Evolutionary conservation across 2,888 invertebrate genomes (phyloP), one percentile per base, ranked within the genome.

Genomic region (Mythimna lalbum): DNA sequence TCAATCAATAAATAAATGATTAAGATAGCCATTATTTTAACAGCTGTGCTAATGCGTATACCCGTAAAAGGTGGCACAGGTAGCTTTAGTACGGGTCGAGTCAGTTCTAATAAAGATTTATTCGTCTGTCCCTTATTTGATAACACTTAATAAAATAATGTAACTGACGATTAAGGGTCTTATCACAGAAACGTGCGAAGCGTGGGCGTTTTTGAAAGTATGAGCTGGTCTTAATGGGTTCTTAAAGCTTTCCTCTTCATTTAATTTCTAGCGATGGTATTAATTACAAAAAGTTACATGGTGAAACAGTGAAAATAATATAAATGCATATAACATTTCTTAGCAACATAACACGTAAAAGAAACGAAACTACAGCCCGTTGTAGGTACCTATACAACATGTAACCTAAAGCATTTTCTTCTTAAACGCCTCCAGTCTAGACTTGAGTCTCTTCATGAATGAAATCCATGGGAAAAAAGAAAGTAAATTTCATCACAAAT

Each of bases 31-130:
- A 71, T 79, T 70, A 81, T 71, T 81, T 78, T 76, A 81, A 78
- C 73, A 81, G 66, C 68, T 81, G 72, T 69, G 69, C 69, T 69
- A 73, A 78, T 67, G 70, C 39, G 31, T 60, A 65, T 67, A 61
- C 2, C 82, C 76, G 57, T 83, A 76, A 71, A 83, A 71, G 81
- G 83, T 59, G 68, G 69, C 67, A 52, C 75, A 73, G 79, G 84
- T 85, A 82, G 76, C 75, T 70, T 75, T 78, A 78, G 63, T 69
- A 69, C 36, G 62, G 39, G 68, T 80, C 82, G 80, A 76, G 69
- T 85, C 73, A 77, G 60, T 67, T 79, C 69, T 81, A 83, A 84
- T 83, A 85, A 86, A 84, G 85, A 86, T 86, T 83, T 84, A 86
- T 82, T 65, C 67, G 56, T 56, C 61, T 64, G 83, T 76, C 76